Conservation (phyloP, 1,140 invertebrate genomes). For the Thereuonema tuberculata region DNA sequence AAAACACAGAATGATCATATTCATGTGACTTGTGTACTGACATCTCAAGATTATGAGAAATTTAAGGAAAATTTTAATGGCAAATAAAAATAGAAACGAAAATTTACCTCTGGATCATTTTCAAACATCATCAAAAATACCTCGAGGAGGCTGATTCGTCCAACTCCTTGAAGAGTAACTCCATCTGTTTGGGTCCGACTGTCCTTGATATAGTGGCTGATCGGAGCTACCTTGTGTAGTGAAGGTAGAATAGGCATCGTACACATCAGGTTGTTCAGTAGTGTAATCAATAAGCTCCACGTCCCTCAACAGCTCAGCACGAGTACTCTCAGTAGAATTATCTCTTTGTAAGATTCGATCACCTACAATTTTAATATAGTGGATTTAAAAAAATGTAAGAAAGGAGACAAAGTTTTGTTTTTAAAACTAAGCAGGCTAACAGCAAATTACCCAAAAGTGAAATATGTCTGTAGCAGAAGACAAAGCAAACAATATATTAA, state of each 20-base stretch:
- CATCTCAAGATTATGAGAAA: too few relatives aligned
- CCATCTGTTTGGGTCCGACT: slow-evolving; percentile 4
- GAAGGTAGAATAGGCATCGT: slow-evolving; percentile 14
- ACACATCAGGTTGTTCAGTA: slow-evolving; percentile 18
- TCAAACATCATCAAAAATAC: slow-evolving; percentile 73
- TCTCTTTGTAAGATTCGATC: slow-evolving; percentile 36
- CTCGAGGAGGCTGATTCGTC: slow-evolving; percentile 45
- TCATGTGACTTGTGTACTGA: too few relatives aligned
- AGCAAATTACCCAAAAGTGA: too few relatives aligned
- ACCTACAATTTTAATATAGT: slow-evolving; percentile 21
- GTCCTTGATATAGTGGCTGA: neutral
- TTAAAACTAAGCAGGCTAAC: too few relatives aligned
- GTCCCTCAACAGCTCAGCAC: slow-evolving; percentile 43
- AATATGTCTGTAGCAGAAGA: too few relatives aligned
- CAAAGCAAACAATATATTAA: too few relatives aligned
- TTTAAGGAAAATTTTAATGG: too few relatives aligned
- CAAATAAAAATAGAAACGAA: too few relatives aligned
- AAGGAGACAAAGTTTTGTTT: too few relatives aligned
- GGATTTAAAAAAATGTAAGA: too few relatives aligned
- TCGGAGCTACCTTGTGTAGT: slow-evolving; percentile 3
- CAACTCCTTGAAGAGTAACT: slow-evolving; percentile 16
- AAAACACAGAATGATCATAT: too few relatives aligned
- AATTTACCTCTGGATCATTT: too few relatives aligned
- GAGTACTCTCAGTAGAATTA: slow-evolving; percentile 43
- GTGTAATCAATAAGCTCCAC: slow-evolving; percentile 47